Evolutionary conservation across 1,140 invertebrate genomes (phyloP).

Genomic region (Hycleus phaleratus): DNA sequence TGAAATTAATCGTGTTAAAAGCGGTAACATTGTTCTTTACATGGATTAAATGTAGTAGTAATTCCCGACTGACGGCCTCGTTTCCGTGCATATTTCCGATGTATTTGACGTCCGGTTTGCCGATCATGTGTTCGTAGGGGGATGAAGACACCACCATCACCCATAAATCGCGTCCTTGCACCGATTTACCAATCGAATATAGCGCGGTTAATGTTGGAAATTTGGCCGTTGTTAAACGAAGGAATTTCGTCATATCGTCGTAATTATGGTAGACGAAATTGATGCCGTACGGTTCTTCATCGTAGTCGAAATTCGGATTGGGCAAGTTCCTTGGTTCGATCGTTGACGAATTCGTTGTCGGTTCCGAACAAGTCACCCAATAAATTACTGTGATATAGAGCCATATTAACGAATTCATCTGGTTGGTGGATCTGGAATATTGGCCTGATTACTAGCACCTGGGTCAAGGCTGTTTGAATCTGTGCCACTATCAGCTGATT

Average conservation of each 20-base stretch:
- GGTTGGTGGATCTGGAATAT: too few species aligned
- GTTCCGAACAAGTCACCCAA: too few species aligned
- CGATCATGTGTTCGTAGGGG: conserved; percentile 83
- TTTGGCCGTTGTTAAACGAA: conserved; percentile 66
- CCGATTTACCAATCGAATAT: conserved; percentile 89
- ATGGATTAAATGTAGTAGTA: conserved; percentile 80
- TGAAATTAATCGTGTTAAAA: not conserved
- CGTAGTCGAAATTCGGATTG: not conserved
- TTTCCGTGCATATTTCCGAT: conserved; percentile 90
- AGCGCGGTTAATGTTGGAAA: conserved; percentile 81
- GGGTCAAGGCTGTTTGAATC: too few species aligned
- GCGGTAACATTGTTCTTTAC: conserved; percentile 42
- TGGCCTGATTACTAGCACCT: too few species aligned
- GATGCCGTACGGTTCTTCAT: conserved; percentile 38
- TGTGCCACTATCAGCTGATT: too few species aligned
- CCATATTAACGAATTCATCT: too few species aligned
- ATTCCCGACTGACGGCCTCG: conserved; percentile 79
- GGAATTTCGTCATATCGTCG: conserved; percentile 73
- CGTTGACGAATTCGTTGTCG: not conserved
- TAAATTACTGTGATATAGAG: too few species aligned
- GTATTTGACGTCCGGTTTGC: conserved; percentile 87
- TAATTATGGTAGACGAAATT: conserved; percentile 88
- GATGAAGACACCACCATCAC: conserved; percentile 88
- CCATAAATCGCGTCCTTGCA: conserved; percentile 89
- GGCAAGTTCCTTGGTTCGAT: conserved; percentile 16